These are phyloP conservation scores for Pseudochirops corinnae DNA, from an alignment of 2,797 vertebrate species.

Conservation along the genomic window DNA sequence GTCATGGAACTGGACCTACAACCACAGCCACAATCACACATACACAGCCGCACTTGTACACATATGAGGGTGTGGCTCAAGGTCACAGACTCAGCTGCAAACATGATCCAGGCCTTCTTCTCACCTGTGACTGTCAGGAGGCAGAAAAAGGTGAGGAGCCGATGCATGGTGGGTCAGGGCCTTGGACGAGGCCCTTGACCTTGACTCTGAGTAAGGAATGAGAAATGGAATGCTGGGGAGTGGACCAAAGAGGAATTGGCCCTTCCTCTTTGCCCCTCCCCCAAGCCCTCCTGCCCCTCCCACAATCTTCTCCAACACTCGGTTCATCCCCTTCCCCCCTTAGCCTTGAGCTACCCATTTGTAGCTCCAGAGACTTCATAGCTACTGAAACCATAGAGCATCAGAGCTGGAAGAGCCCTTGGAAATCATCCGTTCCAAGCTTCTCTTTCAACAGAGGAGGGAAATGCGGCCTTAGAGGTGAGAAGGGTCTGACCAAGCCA, in stretches of 20 bases:
- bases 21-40: neutral
- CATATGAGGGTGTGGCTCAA: neutral
- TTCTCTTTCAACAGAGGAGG: neutral
- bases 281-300: neutral
- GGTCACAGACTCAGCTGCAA: neutral
- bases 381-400: neutral
- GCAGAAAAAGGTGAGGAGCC: slow-evolving; percentile 58
- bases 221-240: slow-evolving; percentile 37
- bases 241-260: neutral
- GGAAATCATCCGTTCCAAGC: neutral
- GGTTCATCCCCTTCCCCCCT: neutral
- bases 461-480: neutral
- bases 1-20: neutral
- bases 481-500: neutral
- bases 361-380: neutral
- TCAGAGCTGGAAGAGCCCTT: neutral
- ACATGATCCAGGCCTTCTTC: neutral
- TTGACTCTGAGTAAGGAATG: neutral
- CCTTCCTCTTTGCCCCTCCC: neutral
- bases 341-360: neutral
- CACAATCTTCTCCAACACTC: neutral
- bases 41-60: neutral
- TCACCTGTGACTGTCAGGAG: slow-evolving; percentile 67
- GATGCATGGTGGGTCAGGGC: slow-evolving; percentile 55
- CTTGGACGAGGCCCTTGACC: slow-evolving; percentile 25